A percentile compares a stretch with the other conserved stretches of the same genome.
These are phyloP conservation scores for Acrocephalus scirpaceus DNA, from an alignment of 2,797 vertebrate genomes.

Conservation along the genomic window DNA sequence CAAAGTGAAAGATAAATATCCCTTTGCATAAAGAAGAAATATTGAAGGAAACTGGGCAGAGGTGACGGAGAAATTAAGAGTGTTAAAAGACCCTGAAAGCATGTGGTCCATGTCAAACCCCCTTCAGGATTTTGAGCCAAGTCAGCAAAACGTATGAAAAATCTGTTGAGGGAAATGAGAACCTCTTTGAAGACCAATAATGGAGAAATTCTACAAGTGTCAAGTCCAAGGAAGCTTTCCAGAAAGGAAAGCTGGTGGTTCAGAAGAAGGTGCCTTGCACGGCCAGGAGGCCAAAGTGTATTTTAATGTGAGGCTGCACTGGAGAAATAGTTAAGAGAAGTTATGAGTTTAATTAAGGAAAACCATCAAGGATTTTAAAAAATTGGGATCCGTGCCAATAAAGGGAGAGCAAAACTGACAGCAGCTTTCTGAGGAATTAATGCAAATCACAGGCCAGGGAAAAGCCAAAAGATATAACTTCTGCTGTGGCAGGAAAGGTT, in stretches of 20 bases:
- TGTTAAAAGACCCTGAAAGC: constrained; percentile 22
- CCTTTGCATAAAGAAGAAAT: constrained; percentile 57
- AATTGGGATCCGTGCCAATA: constrained; percentile 1
- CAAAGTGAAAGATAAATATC: constrained; percentile 35
- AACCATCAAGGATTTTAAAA: constrained; percentile 28
- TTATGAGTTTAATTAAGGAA: constrained; percentile 57
- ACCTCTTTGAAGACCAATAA: background rate
- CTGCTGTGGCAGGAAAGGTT: constrained; percentile 34
- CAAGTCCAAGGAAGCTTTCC: background rate
- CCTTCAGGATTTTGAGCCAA: background rate
- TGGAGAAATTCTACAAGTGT: background rate
- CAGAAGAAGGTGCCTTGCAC: background rate
- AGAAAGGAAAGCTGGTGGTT: background rate
- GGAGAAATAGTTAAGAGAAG: constrained; percentile 8
- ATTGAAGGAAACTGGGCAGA: constrained; percentile 38
- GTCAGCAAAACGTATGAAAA: constrained; percentile 2
- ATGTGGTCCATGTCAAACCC: background rate
- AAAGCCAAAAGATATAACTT: constrained; percentile 43
- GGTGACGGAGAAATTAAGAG: constrained; percentile 41
- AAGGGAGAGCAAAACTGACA: constrained; percentile 22
- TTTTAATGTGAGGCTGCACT: background rate
- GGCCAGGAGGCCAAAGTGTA: background rate
- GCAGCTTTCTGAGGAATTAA: constrained; percentile 16
- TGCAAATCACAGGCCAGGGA: background rate
- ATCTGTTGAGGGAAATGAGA: constrained; percentile 22